Base-by-base conservation (phyloP, 2,113 vertebrate species). In the Steatornis caripensis region DNA sequence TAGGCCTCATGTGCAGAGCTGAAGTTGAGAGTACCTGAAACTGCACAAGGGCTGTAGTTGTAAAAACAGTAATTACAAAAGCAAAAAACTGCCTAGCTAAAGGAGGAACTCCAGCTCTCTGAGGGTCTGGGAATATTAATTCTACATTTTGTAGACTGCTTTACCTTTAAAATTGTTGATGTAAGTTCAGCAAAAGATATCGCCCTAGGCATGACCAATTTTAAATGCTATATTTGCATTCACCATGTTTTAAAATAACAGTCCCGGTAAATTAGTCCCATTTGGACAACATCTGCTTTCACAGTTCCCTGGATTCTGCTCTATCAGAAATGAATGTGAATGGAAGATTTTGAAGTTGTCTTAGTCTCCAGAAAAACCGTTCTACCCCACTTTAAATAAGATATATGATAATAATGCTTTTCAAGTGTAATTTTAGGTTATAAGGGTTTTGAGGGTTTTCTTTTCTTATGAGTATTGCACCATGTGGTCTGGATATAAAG, bases 401-500 rank as follows among this genome's bases (percentile, higher is more conserved):
- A 82, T 94, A 37, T 30, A 49, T 64, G 61, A 95, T 74, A 83
- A 88, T 75, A 90, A 86, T 54, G 17, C 46, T 95, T 92, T 88
- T 46, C 48, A 87, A 92, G 30, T 48, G 51, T 93, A 71, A 94
- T 84, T 97, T 84, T 54, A 58, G 57, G 27, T 68, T 75, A 30
- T 69, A 79, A 88, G 66, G 5, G 1, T 89, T 91, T 91, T 87
- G 57, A 70, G 6, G 3, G 20, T 49, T 91, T 89, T 93, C 66
- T 82, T 70, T 86, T 68, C 62, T 94, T 86, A 60, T 65, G 80
- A 57, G 43, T 94, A 14, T 48, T 62, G 46, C 6, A 65, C 61
- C 89, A 91, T 93, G 71, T 97, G 91, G 61, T 97, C 85, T 90
- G 84, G 72, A 96, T 90, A 86, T 87, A 96, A 94, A 94, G 84